Evolutionary conservation across 2,888 invertebrate species (phyloP), one percentile per base, ranked within the genome.

Genomic region (Tridacna gigas): DNA sequence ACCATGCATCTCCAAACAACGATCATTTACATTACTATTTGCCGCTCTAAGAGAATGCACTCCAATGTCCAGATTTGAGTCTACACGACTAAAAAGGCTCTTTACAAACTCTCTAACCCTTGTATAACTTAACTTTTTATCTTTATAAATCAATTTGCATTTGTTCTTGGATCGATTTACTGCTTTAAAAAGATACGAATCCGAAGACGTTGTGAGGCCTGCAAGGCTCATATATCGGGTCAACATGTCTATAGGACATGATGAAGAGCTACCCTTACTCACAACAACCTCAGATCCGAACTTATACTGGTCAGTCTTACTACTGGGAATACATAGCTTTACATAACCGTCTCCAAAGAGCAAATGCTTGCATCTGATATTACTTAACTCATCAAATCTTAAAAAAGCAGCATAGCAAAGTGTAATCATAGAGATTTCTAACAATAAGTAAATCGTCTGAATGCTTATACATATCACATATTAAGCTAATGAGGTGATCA

Each of bases 291-390:
- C 77, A 28, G 71, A 76, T 22, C 84, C 84, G 0, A 47, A 15
- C 25, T 81, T 67, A 47, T 86, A 88, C 67, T 87, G 83, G 74
- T 86, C 86, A n/a, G 87, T 87, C 60, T 87, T 87, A 79, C 87
- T 81, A 75, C 81, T 74, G 7, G 47, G 65, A 56, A 89, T 87
- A 25, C 65, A 28, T 26, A 86, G 48, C 15, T 51, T 73, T 47
- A 86, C 60, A 81, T 84, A 56, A n/a, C 71, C 66, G 4, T 84
- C 79, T 48, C 47, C 18, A 51, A 83, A 80, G 20, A 28, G 37
- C 15, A 87, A 48, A 74, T 85, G 76, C 18, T 48, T 77, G 45
- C 84, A 84, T 83, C 65, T 22, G 9, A 76, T 61, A 25, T 61
- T 63, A 45, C 37, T 48, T 5, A 76, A 4, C 48, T 76, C 76